These are phyloP conservation scores for Pherbina coryleti DNA, from an alignment of 2,888 invertebrate genomes.

Conservation along the genomic window DNA sequence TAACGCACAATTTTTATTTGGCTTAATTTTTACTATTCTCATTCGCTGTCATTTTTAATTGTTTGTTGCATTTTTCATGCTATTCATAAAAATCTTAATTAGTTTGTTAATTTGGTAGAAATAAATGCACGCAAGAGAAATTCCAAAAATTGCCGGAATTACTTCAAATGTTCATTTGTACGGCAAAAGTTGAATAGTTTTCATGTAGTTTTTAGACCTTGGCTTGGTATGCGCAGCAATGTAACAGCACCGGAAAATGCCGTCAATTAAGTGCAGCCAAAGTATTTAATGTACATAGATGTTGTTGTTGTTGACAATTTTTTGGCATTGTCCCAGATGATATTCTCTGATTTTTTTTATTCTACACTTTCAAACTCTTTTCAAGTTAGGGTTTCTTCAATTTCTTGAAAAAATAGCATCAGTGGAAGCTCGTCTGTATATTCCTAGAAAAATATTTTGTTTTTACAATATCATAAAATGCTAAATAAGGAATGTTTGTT, in stretches of 20 bases:
- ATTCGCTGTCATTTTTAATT: not conserved
- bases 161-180: not conserved
- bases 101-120: not conserved
- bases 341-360: not conserved
- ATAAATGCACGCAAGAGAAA: not conserved
- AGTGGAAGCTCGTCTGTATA: too few relatives aligned
- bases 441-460: too few relatives aligned
- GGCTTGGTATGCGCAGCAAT: not conserved
- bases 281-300: conserved; percentile 16
- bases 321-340: conserved; percentile 22
- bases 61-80: not conserved
- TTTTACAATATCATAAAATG: too few relatives aligned
- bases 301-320: conserved; percentile 16
- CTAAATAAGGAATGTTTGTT: too few relatives aligned
- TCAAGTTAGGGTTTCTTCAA: too few relatives aligned
- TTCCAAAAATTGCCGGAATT: too few relatives aligned
- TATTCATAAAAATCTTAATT: conserved; percentile 1
- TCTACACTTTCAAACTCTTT: too few relatives aligned
- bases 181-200: not conserved
- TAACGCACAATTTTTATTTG: not conserved
- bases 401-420: too few relatives aligned
- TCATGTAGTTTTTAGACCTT: not conserved
- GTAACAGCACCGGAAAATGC: conserved; percentile 53
- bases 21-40: not conserved
- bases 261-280: conserved; percentile 48